Percentiles rank a stretch among this genome's conserved stretches.
These are phyloP conservation scores for Orchesellides sinensis DNA, from an alignment of 2,888 invertebrate genomes.

Conservation along the genomic window DNA sequence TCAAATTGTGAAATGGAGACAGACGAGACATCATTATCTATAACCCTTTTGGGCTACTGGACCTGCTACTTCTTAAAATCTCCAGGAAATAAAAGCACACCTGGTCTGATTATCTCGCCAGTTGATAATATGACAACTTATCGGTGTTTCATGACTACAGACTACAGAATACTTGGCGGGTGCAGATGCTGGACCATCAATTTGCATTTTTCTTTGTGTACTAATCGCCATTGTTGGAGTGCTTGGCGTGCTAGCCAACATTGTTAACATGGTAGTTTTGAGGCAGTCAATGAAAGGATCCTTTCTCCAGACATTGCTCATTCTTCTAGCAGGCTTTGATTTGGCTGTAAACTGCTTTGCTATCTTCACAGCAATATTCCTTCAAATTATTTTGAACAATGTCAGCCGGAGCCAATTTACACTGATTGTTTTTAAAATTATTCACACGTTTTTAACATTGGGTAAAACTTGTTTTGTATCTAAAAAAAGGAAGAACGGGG, in stretches of 20 bases:
- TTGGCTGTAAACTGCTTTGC: conserved; percentile 12
- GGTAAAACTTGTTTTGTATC: too few relatives aligned
- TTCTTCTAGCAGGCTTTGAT: conserved; percentile 39
- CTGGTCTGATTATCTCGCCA: neutral
- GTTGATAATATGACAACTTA: neutral
- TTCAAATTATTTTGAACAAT: conserved; percentile 27
- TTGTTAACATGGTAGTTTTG: conserved; percentile 22
- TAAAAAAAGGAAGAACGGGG: conserved; percentile 36
- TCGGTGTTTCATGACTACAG: conserved; percentile 4
- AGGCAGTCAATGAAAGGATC: conserved; percentile 8
- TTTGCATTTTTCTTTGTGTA: conserved; percentile 1
- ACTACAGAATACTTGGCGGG: conserved; percentile 26
- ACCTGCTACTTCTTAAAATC: conserved; percentile 34
- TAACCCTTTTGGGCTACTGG: conserved; percentile 31
- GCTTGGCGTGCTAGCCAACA: conserved; percentile 19
- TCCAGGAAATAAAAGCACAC: neutral
- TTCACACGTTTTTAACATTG: too few relatives aligned
- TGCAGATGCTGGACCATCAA: neutral
- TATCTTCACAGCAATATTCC: neutral
- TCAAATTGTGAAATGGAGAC: too few relatives aligned
- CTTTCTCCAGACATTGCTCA: conserved; percentile 4
- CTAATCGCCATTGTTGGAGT: conserved; percentile 18
- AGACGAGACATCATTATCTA: too few relatives aligned
- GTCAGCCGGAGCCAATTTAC: conserved; percentile 3
- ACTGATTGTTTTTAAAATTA: neutral